These are phyloP conservation scores for Chloroceryle amazona DNA, from an alignment of 2,797 vertebrate species.

Conservation along the genomic window DNA sequence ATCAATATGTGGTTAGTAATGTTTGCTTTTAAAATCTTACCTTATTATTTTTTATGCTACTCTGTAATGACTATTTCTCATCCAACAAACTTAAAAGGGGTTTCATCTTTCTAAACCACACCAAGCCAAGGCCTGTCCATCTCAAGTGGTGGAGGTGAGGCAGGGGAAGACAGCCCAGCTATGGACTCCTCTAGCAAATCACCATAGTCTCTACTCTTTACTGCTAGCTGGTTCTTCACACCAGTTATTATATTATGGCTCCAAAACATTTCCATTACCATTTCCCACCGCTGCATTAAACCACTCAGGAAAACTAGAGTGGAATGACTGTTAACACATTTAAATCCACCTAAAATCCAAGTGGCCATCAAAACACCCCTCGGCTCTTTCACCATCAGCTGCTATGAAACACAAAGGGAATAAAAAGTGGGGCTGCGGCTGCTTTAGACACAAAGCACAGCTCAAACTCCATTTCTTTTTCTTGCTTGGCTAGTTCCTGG, in stretches of 20 bases:
- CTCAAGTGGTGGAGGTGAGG: accelerated
- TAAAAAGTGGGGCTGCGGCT: not conserved
- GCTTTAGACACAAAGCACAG: not conserved
- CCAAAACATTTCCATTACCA: not conserved
- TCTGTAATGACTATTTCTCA: not conserved
- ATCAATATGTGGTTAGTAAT: not conserved
- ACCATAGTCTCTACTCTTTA: not conserved
- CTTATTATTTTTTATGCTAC: not conserved
- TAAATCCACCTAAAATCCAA: not conserved
- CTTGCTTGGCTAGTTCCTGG: not conserved
- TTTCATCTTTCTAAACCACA: not conserved
- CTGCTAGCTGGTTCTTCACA: not conserved
- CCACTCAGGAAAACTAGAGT: not conserved
- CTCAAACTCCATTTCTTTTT: not conserved
- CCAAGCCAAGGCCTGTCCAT: not conserved
- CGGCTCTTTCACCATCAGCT: not conserved
- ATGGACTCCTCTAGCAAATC: not conserved
- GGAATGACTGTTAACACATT: not conserved
- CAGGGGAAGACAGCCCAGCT: not conserved
- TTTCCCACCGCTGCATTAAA: not conserved
- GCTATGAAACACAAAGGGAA: not conserved
- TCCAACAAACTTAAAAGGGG: not conserved
- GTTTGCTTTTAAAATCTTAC: not conserved
- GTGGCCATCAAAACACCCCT: not conserved
- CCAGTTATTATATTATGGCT: not conserved